Conservation (phyloP, 2,797 vertebrate species). For the Dendrocincla fuliginosa region DNA sequence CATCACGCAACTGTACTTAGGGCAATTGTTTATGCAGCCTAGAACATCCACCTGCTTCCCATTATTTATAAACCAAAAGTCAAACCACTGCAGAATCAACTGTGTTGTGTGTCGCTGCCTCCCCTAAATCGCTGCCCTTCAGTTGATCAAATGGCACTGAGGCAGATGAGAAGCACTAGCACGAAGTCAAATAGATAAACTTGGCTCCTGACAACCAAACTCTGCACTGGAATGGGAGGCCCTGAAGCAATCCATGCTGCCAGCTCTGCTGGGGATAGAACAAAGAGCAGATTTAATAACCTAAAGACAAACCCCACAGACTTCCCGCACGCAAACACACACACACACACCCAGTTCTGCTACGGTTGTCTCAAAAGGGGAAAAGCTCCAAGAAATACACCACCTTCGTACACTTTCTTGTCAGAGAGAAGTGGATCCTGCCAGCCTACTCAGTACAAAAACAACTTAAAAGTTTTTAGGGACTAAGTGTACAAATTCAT, state of each 20-base stretch:
- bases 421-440: not conserved
- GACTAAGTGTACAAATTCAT: not conserved
- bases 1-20: not conserved
- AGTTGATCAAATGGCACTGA: not conserved
- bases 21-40: not conserved
- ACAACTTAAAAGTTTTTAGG: not conserved
- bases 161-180: not conserved
- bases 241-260: not conserved
- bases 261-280: not conserved
- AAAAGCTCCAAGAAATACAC: not conserved
- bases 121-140: not conserved
- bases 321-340: rapidly evolving
- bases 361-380: not conserved
- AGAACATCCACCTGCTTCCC: not conserved
- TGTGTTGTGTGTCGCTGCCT: not conserved
- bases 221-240: not conserved
- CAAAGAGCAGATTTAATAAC: not conserved
- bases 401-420: not conserved
- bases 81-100: not conserved
- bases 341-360: not conserved
- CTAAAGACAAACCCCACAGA: not conserved
- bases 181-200: not conserved
- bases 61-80: not conserved
- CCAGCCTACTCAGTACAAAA: not conserved
- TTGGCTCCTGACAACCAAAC: not conserved